Conservation (phyloP, 2,888 invertebrate genomes). For the Drosophila suboccidentalis region DNA sequence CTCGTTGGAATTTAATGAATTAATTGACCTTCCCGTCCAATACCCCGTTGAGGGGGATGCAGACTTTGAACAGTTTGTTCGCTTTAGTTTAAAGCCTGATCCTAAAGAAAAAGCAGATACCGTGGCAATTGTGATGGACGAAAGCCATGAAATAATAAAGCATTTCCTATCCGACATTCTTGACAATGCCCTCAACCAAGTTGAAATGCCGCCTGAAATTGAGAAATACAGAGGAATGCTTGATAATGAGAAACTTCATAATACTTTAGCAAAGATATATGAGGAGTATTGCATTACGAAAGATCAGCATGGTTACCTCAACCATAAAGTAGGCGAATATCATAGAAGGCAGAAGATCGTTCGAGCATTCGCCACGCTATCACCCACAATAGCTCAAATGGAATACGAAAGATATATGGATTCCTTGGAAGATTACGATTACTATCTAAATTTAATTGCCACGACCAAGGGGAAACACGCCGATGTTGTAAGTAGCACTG, state of each 20-base stretch:
- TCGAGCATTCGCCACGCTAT: constrained; percentile 48
- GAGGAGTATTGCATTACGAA: constrained; percentile 6
- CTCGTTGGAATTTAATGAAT: not conserved
- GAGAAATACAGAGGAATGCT: too few species aligned
- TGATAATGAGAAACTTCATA: constrained; percentile 60
- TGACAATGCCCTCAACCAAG: not conserved
- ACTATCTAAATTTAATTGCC: not conserved
- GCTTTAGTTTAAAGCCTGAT: not conserved
- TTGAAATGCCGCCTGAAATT: not conserved
- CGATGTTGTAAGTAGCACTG: too few species aligned
- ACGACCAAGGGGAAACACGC: not conserved
- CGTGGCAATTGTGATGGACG: not conserved
- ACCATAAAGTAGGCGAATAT: constrained; percentile 67
- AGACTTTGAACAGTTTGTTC: not conserved
- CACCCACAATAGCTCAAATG: fast-evolving
- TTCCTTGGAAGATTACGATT: constrained; percentile 1
- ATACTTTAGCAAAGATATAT: constrained; percentile 19
- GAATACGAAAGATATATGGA: constrained; percentile 43
- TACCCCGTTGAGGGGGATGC: not conserved
- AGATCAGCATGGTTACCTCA: constrained; percentile 39
- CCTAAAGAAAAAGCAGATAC: not conserved
- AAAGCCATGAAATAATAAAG: not conserved
- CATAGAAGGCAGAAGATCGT: constrained; percentile 65
- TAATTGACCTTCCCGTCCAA: not conserved
- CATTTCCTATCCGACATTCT: not conserved